Evolutionary conservation across 2,888 invertebrate genomes (phyloP), one percentile per base, ranked within the genome.

Genomic region (Caenorhabditis sp.): DNA sequence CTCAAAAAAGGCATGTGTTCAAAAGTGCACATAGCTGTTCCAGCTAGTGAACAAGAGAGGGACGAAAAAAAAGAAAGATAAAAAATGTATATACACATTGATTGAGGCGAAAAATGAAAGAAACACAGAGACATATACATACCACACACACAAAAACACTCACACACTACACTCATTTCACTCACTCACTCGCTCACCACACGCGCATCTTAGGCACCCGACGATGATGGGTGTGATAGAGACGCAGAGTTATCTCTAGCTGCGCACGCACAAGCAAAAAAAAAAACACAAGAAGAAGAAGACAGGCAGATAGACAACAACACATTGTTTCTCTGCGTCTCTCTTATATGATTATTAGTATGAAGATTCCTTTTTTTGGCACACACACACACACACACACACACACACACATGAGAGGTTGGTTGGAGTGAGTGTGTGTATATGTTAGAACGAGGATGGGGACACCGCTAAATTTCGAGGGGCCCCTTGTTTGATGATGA

Each of bases 171-270:
- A 31, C 31, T 6, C 31, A 31, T 10, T 31, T 6, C 31, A 31
- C 31, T 31, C 31, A 31, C 10, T 31, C 43, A 43, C 43, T 43
- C 43, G 14, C 43, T 12, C 17, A 17, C 43, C 17, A 10, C 43
- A 43, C 43, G 43, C 43, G 43, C 43, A 43, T 43, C 43, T 14
- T 43, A 43, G 53, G 53, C 19, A 50, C 19, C n/a, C 8, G 50
- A 50, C n/a, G n/a, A 50, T n/a, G 53, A 53, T 4, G 53, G 21
- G 24, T 21, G 24, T 8, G 21, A 21, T 53, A 53, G 53, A 53
- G 53, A 53, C 53, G 53, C 53, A 53, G 53, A 53, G 53, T 53
- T 10, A 21, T 6, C 23, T 21, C 23, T 21, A 53, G 53, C 53
- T 24, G 21, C 10, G 21, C 53, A 10, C 53, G n/a, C 50, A 12